Evolutionary conservation across 2,113 vertebrate species (phyloP), one percentile per base, ranked within the genome.

Genomic region (Malaclemys terrapin): DNA sequence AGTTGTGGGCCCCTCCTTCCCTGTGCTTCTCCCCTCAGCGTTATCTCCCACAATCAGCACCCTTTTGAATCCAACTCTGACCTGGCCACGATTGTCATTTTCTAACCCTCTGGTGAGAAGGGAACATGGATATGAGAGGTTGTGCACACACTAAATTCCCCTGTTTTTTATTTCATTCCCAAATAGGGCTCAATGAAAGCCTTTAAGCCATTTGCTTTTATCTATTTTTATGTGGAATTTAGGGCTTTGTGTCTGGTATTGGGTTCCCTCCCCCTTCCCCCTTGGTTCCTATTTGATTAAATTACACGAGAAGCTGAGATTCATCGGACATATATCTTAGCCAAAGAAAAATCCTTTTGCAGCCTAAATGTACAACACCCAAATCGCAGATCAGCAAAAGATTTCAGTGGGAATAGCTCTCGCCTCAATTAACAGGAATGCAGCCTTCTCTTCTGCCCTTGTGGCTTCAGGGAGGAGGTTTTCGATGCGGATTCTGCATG

Each of bases 211-310:
- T 84, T 56, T n/a, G 96, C 95, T 98, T 98, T 97, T 97, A 97
- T 98, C 97, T 98, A 96, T 98, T 98, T 98, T 98, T 97, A 98
- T 97, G 94, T 84, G 93, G 97, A 98, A 97, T 98, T 98, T 98
- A 97, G 96, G 96, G 97, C 97, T 98, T 98, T 98, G 82, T 92
- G 59, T 88, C 81, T 79, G 59, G 45, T 80, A 78, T 62, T 93
- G 92, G 93, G 91, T 97, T 97, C 92, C 83, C 65, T 89, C 91
- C 96, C 97, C 96, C 97, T 96, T 97, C 96, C 87, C 82, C 27
- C 75, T 89, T 85, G 52, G 52, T 84, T 94, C 84, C 59, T 91
- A 80, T 97, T 93, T 94, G 93, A 96, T 85, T 96, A 97, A 97
- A 98, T 98, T 98, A 90, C 94, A 95, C 94, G 95, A 91, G 93